Percentiles rank a stretch among this genome's conserved stretches.
Conservation (phyloP, 2,888 invertebrate genomes). For the Deilephila porcellus region DNA sequence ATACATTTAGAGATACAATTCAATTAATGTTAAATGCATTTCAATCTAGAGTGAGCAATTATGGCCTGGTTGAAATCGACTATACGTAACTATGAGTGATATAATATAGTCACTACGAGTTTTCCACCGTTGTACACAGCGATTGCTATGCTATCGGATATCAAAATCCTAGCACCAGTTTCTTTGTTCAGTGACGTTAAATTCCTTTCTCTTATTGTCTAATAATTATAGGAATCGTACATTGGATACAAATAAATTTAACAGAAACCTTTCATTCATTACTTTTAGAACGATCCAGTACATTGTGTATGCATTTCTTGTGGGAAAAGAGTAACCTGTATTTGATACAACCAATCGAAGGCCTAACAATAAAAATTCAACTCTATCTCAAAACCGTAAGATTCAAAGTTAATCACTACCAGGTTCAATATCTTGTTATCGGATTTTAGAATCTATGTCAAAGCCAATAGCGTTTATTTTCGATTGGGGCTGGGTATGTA, state of each 20-base stretch:
- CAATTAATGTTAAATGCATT: too few species aligned
- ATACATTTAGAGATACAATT: too few species aligned
- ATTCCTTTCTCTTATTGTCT: background rate
- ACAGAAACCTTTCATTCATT: slow-evolving; percentile 8
- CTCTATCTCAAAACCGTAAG: slow-evolving; percentile 33
- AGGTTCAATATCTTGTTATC: background rate
- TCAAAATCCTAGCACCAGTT: too few species aligned
- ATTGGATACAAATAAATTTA: background rate
- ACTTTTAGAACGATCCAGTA: slow-evolving; percentile 17
- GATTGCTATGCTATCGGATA: too few species aligned
- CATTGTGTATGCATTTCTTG: slow-evolving; percentile 41
- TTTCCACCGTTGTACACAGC: too few species aligned
- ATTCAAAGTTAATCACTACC: slow-evolving; percentile 33
- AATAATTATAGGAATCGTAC: background rate
- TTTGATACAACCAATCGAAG: slow-evolving; percentile 29
- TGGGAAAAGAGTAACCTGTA: slow-evolving; percentile 51
- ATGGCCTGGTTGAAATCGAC: too few species aligned
- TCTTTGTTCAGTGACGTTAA: too few species aligned
- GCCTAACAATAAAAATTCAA: slow-evolving; percentile 34
- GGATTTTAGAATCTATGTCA: slow-evolving; percentile 24
- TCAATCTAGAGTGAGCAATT: too few species aligned
- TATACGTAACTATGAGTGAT: too few species aligned
- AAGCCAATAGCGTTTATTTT: slow-evolving; percentile 41
- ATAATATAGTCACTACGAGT: too few species aligned
- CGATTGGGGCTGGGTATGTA: slow-evolving; percentile 36